Percentiles rank a stretch among this genome's conserved stretches.
Evolutionary conservation across 92 coral and sea anemone genomes (phyloP).

Genomic region (Siderastrea radians): DNA sequence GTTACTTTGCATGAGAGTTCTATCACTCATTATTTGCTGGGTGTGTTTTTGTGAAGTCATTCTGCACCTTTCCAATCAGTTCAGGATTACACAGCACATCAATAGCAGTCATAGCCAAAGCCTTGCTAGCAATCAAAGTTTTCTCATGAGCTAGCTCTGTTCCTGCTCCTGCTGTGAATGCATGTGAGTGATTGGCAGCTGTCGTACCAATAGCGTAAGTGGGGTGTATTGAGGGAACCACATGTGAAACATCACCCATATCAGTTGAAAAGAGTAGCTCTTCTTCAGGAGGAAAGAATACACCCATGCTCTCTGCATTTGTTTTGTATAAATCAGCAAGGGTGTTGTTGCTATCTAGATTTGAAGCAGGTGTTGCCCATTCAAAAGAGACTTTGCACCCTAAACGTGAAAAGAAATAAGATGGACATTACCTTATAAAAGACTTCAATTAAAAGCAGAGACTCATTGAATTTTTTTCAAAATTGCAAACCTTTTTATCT

Average conservation of each 20-base stretch:
- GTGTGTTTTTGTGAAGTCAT: conserved; percentile 45
- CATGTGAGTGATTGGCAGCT: conserved; percentile 84
- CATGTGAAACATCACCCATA: conserved; percentile 89
- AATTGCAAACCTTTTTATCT: too few relatives aligned
- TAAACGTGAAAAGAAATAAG: conserved; percentile 9
- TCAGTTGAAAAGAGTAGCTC: conserved; percentile 65
- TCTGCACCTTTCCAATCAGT: conserved; percentile 34
- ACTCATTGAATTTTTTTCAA: too few relatives aligned
- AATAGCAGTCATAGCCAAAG: conserved; percentile 87
- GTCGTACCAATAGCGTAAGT: conserved; percentile 70
- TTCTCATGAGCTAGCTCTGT: conserved; percentile 70
- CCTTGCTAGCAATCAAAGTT: conserved; percentile 82
- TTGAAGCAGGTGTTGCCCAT: conserved; percentile 47
- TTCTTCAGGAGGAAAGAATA: conserved; percentile 62
- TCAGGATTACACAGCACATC: conserved; percentile 78
- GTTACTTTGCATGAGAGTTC: too few relatives aligned
- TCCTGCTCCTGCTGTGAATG: conserved; percentile 83
- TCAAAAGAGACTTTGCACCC: conserved; percentile 81
- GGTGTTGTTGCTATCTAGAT: conserved; percentile 72
- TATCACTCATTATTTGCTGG: not conserved
- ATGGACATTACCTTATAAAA: too few relatives aligned
- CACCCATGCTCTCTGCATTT: conserved; percentile 90
- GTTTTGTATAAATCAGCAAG: conserved; percentile 85
- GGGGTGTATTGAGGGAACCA: conserved; percentile 80
- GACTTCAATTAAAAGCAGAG: too few relatives aligned